A percentile compares a stretch with the other conserved stretches of the same genome.
Conservation (phyloP, 2,888 invertebrate species). For the Drosophila stalkeri region DNA sequence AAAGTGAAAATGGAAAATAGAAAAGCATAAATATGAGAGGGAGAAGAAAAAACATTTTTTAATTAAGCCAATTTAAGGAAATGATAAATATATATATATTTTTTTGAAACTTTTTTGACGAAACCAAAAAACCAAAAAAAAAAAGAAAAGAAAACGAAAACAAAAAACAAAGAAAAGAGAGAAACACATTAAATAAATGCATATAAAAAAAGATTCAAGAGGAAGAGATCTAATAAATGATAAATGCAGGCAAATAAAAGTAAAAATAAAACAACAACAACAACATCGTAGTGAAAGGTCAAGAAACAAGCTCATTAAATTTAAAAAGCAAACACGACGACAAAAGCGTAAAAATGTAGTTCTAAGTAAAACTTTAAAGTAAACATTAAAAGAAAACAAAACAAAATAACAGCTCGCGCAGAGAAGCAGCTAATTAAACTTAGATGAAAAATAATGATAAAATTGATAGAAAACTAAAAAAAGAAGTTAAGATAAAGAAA, state of each 20-base stretch:
- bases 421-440: conserved; percentile 52
- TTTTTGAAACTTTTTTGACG: conserved; percentile 84
- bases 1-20: conserved; percentile 34
- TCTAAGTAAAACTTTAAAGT: conserved; percentile 58
- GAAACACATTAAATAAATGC: conserved; percentile 56
- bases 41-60: conserved; percentile 65
- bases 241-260: conserved; percentile 32
- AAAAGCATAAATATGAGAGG: conserved; percentile 13
- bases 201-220: conserved; percentile 36
- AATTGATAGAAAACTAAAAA: conserved; percentile 18
- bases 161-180: conserved; percentile 31
- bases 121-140: conserved; percentile 40
- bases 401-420: conserved; percentile 28
- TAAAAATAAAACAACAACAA: conserved; percentile 3
- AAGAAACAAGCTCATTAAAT: conserved; percentile 69
- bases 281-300: conserved; percentile 36
- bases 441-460: conserved; percentile 19
- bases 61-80: conserved; percentile 79
- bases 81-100: conserved; percentile 80
- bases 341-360: conserved; percentile 55
- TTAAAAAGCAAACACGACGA: conserved; percentile 49
- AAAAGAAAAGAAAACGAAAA: conserved; percentile 33
- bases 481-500: conserved; percentile 24
- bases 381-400: conserved; percentile 31
- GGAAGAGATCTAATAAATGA: conserved; percentile 31